phyloP scores from a whole-genome alignment of 2,888 invertebrate species.

The Podotricha telesiphe region DNA sequence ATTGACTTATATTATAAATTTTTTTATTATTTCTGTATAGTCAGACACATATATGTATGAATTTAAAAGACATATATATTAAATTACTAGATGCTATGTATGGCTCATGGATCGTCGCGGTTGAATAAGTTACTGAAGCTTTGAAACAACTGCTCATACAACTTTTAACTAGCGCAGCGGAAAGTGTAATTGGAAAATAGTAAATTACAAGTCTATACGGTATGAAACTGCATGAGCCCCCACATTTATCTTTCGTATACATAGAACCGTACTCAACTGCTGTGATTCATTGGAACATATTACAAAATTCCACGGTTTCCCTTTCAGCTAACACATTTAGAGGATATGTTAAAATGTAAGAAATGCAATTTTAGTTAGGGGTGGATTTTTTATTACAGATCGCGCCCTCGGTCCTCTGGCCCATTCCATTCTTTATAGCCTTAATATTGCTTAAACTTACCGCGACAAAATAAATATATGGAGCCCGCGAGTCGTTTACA shows the following conservation, averaged over 20 bases:
- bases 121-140: constrained; percentile 1
- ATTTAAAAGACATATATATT: neutral
- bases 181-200: constrained; percentile 5
- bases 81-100: neutral
- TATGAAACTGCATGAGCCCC: neutral
- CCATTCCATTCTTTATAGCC: constrained; percentile 64
- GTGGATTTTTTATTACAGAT: constrained; percentile 66
- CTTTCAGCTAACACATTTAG: constrained; percentile 30
- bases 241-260: neutral
- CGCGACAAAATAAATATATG: constrained; percentile 67
- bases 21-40: too few relatives aligned
- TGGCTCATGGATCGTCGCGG: neutral
- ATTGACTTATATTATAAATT: too few relatives aligned
- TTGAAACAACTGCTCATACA: neutral
- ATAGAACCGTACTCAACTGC: neutral
- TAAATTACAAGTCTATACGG: neutral
- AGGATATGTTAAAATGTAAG: constrained; percentile 52
- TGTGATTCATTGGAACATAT: constrained; percentile 4
- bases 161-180: constrained; percentile 4
- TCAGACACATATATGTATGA: too few relatives aligned
- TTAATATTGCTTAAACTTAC: constrained; percentile 71
- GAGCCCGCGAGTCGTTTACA: constrained; percentile 49
- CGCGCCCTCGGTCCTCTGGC: constrained; percentile 57
- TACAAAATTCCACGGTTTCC: constrained; percentile 21
- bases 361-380: constrained; percentile 59